Evolutionary conservation across 2,113 vertebrate genomes (phyloP).

Genomic region (Plestiodon gilberti): DNA sequence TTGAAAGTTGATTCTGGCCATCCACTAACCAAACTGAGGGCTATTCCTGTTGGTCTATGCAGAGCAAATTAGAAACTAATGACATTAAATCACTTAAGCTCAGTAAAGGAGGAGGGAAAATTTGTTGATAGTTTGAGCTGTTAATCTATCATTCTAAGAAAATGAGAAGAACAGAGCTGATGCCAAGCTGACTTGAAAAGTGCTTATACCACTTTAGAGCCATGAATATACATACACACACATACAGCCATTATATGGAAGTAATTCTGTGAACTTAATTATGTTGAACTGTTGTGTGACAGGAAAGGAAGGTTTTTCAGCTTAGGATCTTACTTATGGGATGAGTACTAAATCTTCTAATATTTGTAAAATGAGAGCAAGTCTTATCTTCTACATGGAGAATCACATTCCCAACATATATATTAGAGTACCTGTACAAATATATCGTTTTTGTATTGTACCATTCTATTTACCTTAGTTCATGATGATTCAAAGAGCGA

Average conservation of each 20-base stretch:
- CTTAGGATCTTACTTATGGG: not conserved
- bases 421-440: no score
- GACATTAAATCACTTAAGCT: constrained; percentile 66
- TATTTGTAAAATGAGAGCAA: not conserved
- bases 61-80: constrained; percentile 72
- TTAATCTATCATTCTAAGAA: constrained; percentile 73
- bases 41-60: constrained; percentile 20
- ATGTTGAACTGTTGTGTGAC: constrained; percentile 56
- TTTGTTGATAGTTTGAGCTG: constrained; percentile 62
- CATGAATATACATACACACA: constrained; percentile 55
- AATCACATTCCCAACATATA: no score
- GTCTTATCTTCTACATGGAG: not conserved
- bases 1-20: constrained; percentile 23
- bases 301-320: not conserved
- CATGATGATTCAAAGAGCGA: no score
- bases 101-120: constrained; percentile 19
- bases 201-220: constrained; percentile 70
- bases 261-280: constrained; percentile 58
- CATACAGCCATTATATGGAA: constrained; percentile 18
- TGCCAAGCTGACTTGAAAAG: constrained; percentile 59
- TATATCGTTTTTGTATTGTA: no score
- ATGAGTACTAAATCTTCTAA: not conserved
- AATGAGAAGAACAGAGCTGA: constrained; percentile 53
- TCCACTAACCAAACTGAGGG: constrained; percentile 38
- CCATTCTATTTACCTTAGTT: no score